A percentile compares a stretch with the other conserved stretches of the same genome.
Conservation (phyloP, 2,113 vertebrate genomes). For the Formicarius rufipectus region DNA sequence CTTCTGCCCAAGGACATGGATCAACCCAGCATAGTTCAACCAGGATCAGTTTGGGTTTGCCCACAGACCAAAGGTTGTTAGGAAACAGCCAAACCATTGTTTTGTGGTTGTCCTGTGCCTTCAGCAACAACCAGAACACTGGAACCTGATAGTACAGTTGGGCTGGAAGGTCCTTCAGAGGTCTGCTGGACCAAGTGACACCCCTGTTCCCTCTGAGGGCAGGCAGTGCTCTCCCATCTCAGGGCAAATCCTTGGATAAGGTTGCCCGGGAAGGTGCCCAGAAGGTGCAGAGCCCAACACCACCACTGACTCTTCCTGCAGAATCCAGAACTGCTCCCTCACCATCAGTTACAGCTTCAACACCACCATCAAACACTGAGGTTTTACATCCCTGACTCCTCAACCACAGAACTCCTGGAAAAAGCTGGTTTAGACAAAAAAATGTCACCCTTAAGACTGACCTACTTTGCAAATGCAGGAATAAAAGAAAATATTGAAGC, state of each 20-base stretch:
- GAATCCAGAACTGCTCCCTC: background rate
- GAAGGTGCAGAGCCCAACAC: background rate
- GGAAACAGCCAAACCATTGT: accelerated
- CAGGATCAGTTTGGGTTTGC: background rate
- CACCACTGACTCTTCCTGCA: background rate
- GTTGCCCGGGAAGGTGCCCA: background rate
- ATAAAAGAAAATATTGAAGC: conserved; percentile 44
- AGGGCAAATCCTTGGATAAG: background rate
- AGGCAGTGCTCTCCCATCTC: background rate
- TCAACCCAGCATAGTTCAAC: background rate
- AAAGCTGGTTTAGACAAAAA: conserved; percentile 5
- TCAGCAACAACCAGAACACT: background rate
- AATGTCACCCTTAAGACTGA: conserved; percentile 38
- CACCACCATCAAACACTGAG: background rate
- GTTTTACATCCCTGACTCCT: background rate
- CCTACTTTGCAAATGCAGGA: conserved; percentile 38
- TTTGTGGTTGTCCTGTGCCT: background rate
- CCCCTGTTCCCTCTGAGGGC: background rate
- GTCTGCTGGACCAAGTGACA: background rate
- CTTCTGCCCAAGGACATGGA: background rate
- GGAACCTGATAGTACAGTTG: background rate
- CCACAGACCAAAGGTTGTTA: background rate
- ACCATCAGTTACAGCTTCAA: background rate
- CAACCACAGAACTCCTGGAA: conserved; percentile 24
- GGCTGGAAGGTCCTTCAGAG: background rate